Base-by-base conservation (phyloP, 2,797 vertebrate species). In the Myioborus melanocephalus region DNA sequence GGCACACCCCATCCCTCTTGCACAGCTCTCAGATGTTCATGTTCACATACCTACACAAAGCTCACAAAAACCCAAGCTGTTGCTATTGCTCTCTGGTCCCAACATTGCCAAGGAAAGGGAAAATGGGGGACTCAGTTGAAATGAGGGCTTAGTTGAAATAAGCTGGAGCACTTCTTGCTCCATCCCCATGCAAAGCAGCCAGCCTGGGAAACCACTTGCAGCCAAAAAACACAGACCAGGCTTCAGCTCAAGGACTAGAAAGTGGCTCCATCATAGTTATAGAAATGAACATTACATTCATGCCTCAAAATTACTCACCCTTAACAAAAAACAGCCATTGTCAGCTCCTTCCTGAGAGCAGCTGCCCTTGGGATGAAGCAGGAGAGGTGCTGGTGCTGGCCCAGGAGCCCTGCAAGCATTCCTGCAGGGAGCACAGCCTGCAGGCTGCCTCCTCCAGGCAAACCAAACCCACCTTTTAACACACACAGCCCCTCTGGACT, bases 401-500 rank as follows among this genome's bases (percentile, higher is more conserved):
- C 32, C 50, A 55, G 19, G 4, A 44, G 8, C 12, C 17, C 53
- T 46, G 19, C 28, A 55, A 59, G 6, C 8, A 14, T 53, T 82
- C 11, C 19, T 49, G 14, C 14, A 82, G 5, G 2, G 4, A 76
- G 3, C 32, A 63, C 22, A 81, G 3, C 12, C 57, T 15, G 1
- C 9, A 59, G 2, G 0, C 3, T 15, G 1, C 8, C 5, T 6
- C 19, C 19, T 71, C 27, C 14, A 66, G 23, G 8, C 49, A 77
- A 70, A 27, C 53, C 46, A 2, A 47, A 8, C 0, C 6, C 12
- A 0, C 1, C 0, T 43, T 26, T 69, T n/a, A 8, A 24, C 50
- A 34, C 24, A 24, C 53, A 37, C 24, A 72, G 53, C 68, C 37
- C 20, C 52, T 37, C 65, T 14, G 4, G 44, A 10, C 68, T 66